phyloP scores from a whole-genome alignment of 92 coral and sea anemone species.

The Umimayanthus chanpuru region DNA sequence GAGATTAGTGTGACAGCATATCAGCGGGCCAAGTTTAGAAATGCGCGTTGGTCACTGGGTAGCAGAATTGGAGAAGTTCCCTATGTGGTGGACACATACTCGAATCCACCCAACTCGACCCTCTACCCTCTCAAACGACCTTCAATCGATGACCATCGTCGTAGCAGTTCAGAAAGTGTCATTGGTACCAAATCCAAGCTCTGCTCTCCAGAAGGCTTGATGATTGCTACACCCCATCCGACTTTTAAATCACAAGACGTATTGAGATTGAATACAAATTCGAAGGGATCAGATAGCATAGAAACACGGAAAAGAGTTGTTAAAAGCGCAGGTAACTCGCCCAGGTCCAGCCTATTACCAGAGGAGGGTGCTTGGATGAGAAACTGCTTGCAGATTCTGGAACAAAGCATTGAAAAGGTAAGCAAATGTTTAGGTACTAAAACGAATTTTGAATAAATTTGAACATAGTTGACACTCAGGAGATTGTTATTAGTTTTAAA shows the following conservation, averaged over 20 bases:
- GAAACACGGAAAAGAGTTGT: not conserved
- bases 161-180: conserved; percentile 61
- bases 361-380: conserved; percentile 44
- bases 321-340: conserved; percentile 34
- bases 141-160: conserved; percentile 52
- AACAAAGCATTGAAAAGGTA: conserved; percentile 39
- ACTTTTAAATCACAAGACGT: not conserved
- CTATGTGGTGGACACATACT: not conserved
- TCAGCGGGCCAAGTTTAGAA: conserved; percentile 50
- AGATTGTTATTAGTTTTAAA: too few species aligned
- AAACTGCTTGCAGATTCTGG: conserved; percentile 35
- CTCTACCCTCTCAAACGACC: conserved; percentile 35
- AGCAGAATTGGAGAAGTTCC: not conserved
- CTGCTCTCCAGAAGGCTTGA: conserved; percentile 72
- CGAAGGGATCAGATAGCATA: not conserved
- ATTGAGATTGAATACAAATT: not conserved
- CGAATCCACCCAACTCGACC: conserved; percentile 6
- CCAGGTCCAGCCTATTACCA: not conserved
- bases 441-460: not conserved
- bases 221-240: conserved; percentile 65
- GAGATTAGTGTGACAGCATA: conserved; percentile 43
- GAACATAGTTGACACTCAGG: too few species aligned
- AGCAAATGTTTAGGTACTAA: not conserved
- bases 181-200: conserved; percentile 29
- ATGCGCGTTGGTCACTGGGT: conserved; percentile 49